These are phyloP conservation scores for Anhinga rufa DNA, from an alignment of 2,113 vertebrate species.

Conservation along the genomic window DNA sequence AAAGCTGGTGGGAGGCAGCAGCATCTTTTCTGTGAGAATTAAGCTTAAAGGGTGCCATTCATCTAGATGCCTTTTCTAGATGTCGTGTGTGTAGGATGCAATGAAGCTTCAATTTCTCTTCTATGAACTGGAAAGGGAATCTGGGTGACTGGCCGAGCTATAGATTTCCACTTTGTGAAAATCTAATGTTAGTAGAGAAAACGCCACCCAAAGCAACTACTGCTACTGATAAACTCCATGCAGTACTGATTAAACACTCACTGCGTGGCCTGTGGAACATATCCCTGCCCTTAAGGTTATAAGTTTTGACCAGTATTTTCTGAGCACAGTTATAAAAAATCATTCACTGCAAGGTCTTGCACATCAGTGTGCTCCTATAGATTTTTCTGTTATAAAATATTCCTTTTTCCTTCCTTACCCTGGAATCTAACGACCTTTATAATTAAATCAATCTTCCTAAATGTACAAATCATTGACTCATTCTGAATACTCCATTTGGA, in stretches of 20 bases:
- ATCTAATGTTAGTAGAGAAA: not conserved
- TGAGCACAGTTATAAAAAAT: not conserved
- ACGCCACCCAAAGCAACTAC: not conserved
- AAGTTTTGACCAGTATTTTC: not conserved
- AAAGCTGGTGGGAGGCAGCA: not conserved
- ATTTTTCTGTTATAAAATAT: conserved; percentile 18
- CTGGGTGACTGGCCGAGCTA: not conserved
- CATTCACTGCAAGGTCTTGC: not conserved
- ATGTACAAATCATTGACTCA: conserved; percentile 26
- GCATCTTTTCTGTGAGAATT: not conserved
- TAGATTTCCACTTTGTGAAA: not conserved
- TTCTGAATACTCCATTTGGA: not conserved
- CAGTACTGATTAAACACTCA: not conserved
- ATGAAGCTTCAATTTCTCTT: not conserved
- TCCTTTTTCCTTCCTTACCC: not conserved
- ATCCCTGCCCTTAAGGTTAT: not conserved
- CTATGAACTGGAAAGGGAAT: not conserved
- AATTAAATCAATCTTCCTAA: conserved; percentile 27
- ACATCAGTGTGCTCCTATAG: not conserved
- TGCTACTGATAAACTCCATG: not conserved
- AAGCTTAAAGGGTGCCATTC: not conserved
- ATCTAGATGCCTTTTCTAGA: not conserved
- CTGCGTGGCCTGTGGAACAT: not conserved
- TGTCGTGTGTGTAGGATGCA: not conserved
- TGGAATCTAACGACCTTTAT: conserved; percentile 10